Evolutionary conservation across 2,113 vertebrate species (phyloP), one percentile per base, ranked within the genome.

Genomic region (Machaerirhynchus nigripectus): DNA sequence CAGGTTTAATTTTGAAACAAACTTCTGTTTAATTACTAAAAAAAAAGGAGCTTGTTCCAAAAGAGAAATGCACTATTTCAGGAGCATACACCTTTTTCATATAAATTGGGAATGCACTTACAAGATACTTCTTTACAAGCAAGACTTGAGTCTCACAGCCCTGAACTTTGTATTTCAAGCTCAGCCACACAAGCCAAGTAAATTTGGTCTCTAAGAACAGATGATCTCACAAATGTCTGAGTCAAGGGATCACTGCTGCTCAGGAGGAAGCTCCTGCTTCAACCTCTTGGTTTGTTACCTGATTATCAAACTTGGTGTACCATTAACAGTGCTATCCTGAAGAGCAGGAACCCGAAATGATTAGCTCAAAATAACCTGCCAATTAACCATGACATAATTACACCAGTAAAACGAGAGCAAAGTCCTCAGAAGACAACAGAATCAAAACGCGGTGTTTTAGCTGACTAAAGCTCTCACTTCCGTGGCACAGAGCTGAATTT

Each of bases 361-460:
- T 61, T 57, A 74, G 85, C 90, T 94, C 30, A 74, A 94, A 95
- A 96, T 90, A 94, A 77, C 83, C 83, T 80, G 56, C 59, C 85
- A 92, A 96, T 93, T 95, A 95, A 60, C 71, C 75, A 14, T 22
- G 92, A 27, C 79, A 84, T 60, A 92, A 88, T 95, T 89, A 93
- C 73, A 76, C 12, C 65, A 46, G 49, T 33, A 65, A 86, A 93
- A 87, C 1, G 49, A 75, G 89, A 92, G 60, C 92, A 93, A 84
- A 95, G 90, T 92, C 88, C 90, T 81, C 69, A 24, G 44, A 55
- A 81, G 87, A 39, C 35, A 52, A 57, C 11, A 52, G 61, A 31
- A 44, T 1, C 0, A 2, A 67, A 73, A 10, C 0, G 12, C 18
- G 0, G 2, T 18, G 12, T 3, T 65, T 35, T 5, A 71, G 49